Evolutionary conservation across 2,888 invertebrate genomes (phyloP), one percentile per base, ranked within the genome.

Genomic region (Cistogaster globosa): DNA sequence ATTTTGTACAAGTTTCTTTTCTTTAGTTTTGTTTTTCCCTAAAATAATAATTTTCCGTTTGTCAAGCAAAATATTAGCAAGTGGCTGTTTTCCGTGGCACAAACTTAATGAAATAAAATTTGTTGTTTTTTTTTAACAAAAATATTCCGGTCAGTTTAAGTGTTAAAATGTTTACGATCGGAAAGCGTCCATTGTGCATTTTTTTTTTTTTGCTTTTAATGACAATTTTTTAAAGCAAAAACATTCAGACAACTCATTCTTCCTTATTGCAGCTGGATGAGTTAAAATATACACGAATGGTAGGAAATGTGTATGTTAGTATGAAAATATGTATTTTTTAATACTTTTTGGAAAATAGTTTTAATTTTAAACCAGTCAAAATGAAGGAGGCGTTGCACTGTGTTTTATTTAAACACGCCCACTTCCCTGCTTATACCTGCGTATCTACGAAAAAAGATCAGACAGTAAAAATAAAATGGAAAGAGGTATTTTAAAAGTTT

Each of bases 161-260:
- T 42, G 63, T 80, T 80, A 60, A 74, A 80, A 80, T 74, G 74
- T 80, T 80, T 74, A 80, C 67, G 74, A 80, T 80, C 74, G 80
- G 74, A 80, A 80, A 80, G 67, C 67, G 65, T 80, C 45, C 74
- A 80, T 80, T 74, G 74, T 74, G 51, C 16, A 65, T 14, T 58
- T 80, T 72, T 72, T 11, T 5, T 7, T 16, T 48, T 26, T 22
- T 48, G 6, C 32, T 51, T 67, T 67, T 68, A 80, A 74, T 74
- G 80, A 74, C 74, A 74, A 67, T 53, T 65, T 80, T 78, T 80
- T 53, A 74, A 65, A 22, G 53, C 53, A 14, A 65, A 42, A 65
- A 38, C 36, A 45, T 22, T 8, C 32, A 65, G 16, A n/a, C 16
- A n/a, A 32, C 7, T 9, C n/a, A 8, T 14, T 26, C 45, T 20